phyloP scores from a whole-genome alignment of 2,797 vertebrate species.

The Sternarchorhynchus goeldii region DNA sequence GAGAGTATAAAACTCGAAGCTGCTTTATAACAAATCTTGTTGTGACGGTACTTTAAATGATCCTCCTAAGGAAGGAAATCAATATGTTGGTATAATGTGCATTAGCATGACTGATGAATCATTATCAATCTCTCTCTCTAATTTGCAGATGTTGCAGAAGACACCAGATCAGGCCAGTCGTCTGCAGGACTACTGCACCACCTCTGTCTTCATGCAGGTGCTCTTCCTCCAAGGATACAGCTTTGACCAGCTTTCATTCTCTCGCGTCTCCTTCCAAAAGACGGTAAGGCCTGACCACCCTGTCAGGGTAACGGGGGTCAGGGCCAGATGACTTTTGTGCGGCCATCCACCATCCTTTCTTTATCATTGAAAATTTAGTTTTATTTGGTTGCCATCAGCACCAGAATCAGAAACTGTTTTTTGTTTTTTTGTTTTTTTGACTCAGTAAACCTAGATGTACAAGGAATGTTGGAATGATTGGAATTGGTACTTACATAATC shows the following conservation, averaged over 20 bases:
- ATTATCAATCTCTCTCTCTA: background rate
- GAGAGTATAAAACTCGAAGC: background rate
- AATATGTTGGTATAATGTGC: background rate
- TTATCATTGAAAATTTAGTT: no score
- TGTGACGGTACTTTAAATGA: background rate
- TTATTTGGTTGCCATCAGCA: no score
- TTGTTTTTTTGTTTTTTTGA: no score
- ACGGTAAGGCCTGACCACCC: constrained; percentile 66
- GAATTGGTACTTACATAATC: no score
- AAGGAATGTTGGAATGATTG: no score
- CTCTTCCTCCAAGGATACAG: constrained; percentile 72
- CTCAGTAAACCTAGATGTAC: no score
- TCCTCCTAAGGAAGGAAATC: background rate
- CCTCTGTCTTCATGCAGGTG: constrained; percentile 71
- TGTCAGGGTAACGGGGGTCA: background rate
- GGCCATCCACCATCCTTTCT: no score
- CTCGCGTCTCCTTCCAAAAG: constrained; percentile 75
- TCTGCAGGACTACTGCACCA: constrained; percentile 74
- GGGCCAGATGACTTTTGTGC: no score
- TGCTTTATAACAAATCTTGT: background rate
- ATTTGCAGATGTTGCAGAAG: constrained; percentile 69
- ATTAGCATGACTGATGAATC: background rate
- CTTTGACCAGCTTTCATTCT: constrained; percentile 72
- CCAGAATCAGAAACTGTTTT: no score
- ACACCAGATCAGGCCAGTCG: constrained; percentile 50